Conservation (phyloP, 2,797 vertebrate species). For the Dendrocincla tyrannina region DNA sequence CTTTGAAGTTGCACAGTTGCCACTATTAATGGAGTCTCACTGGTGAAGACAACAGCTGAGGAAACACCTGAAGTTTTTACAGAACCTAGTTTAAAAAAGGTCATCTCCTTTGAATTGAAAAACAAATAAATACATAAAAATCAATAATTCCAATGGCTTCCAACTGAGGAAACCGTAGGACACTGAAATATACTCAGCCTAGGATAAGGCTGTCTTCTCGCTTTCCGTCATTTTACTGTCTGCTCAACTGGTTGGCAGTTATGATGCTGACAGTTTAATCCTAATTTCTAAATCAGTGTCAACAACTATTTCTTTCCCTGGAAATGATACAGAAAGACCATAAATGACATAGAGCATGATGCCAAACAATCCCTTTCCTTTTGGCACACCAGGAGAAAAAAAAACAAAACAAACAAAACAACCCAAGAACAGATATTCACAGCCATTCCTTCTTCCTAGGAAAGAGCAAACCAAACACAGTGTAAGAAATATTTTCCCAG, state of each 20-base stretch:
- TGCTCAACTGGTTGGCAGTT: conserved; percentile 49
- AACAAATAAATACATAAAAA: neutral
- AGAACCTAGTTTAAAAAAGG: neutral
- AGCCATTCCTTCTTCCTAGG: neutral
- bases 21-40: neutral
- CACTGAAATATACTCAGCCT: neutral
- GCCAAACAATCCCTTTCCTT: neutral
- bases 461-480: neutral
- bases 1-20: neutral
- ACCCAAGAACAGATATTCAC: neutral
- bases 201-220: conserved; percentile 40
- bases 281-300: conserved; percentile 62
- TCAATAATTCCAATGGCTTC: neutral
- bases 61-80: neutral
- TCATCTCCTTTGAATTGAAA: neutral
- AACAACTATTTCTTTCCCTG: conserved; percentile 59
- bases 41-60: neutral
- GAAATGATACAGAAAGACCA: conserved; percentile 43
- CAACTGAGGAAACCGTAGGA: neutral
- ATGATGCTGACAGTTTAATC: conserved; percentile 49
- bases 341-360: neutral
- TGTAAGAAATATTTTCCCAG: neutral
- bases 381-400: neutral
- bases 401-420: neutral
- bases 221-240: conserved; percentile 53